A percentile compares a stretch with the other conserved stretches of the same genome.
Evolutionary conservation across 2,888 invertebrate genomes (phyloP).

Genomic region (Caenorhabditis sp.): DNA sequence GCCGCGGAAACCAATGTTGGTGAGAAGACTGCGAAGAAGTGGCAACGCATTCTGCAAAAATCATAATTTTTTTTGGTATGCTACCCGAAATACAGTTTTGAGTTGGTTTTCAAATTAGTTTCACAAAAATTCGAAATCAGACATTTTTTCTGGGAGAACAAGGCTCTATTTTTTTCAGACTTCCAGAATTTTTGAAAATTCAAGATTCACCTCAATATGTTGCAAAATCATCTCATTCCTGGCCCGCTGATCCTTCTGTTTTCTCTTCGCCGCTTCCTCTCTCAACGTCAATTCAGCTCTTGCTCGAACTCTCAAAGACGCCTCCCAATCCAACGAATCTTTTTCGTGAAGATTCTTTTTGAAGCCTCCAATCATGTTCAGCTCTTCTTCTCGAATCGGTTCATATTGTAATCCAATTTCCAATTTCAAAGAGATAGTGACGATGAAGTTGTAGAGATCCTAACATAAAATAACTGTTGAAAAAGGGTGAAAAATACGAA

Average conservation of each 20-base stretch:
- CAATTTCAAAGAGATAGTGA: conserved; percentile 29
- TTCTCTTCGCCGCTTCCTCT: conserved; percentile 26
- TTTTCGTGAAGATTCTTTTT: conserved; percentile 6
- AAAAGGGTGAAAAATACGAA: neutral
- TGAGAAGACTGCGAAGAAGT: conserved; percentile 21
- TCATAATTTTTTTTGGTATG: neutral
- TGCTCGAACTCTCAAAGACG: conserved; percentile 28
- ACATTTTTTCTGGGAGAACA: too few relatives aligned
- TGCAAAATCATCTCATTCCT: conserved; percentile 22
- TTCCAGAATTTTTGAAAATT: too few relatives aligned
- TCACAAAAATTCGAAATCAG: too few relatives aligned
- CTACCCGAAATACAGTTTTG: too few relatives aligned
- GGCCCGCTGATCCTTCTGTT: conserved; percentile 10
- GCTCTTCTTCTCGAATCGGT: conserved; percentile 26
- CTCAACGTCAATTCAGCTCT: conserved; percentile 31
- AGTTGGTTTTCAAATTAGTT: too few relatives aligned
- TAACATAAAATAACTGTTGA: neutral
- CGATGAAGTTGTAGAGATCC: conserved; percentile 31
- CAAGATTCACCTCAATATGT: conserved; percentile 19
- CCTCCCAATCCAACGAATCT: conserved; percentile 20
- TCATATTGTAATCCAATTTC: conserved; percentile 13
- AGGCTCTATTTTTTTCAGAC: too few relatives aligned
- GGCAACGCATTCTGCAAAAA: conserved; percentile 24
- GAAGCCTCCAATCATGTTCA: conserved; percentile 23
- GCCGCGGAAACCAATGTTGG: conserved; percentile 22